These are phyloP conservation scores for Paratilapia polleni DNA, from an alignment of 2,113 vertebrate genomes.

Conservation along the genomic window DNA sequence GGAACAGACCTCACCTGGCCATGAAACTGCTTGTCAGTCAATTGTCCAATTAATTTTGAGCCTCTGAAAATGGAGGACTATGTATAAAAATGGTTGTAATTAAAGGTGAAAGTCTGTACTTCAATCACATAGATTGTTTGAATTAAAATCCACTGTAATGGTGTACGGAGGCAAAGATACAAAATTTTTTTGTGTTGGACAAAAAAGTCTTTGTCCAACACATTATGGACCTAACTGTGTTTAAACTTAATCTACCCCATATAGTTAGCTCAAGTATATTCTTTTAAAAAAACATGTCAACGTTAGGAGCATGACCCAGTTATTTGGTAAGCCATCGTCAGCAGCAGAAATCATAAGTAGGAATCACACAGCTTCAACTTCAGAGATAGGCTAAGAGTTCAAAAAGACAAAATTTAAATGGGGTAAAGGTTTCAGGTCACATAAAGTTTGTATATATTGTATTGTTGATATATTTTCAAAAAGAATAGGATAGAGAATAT, in stretches of 20 bases:
- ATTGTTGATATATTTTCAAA: neutral
- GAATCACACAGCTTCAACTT: neutral
- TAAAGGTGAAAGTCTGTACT: no score
- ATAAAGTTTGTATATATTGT: neutral
- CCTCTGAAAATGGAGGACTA: neutral
- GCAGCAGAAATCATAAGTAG: neutral
- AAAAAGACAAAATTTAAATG: neutral
- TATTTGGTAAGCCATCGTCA: no score
- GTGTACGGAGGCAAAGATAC: no score
- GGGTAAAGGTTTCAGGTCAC: neutral
- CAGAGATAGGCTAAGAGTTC: neutral
- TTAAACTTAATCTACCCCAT: fast-evolving
- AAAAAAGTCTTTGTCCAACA: no score
- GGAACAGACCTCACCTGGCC: neutral
- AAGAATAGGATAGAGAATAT: neutral
- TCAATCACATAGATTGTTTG: no score
- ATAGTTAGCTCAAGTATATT: neutral
- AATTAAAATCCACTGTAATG: no score
- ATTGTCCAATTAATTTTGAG: neutral
- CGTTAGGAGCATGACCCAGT: no score
- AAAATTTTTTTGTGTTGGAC: no score
- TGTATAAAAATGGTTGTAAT: neutral
- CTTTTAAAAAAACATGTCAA: no score
- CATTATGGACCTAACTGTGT: no score
- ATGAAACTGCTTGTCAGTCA: neutral